Evolutionary conservation across 2,888 invertebrate species (phyloP), one percentile per base, ranked within the genome.

Genomic region (Drosophila atroscutellata): DNA sequence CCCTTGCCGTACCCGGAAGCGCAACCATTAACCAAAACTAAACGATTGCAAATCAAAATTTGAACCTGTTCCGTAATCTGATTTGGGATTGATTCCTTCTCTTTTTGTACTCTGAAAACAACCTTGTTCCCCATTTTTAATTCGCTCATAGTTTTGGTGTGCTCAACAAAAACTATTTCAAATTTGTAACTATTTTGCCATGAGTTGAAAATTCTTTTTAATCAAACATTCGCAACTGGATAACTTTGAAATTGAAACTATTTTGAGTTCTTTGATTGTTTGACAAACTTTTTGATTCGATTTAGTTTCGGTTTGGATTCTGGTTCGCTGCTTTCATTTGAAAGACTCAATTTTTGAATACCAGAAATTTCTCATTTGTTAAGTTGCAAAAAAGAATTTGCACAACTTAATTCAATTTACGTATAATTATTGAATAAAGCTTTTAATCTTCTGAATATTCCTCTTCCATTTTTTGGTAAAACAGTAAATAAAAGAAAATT

Each of bases 401-500:
- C 20, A 20, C 20, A 42, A 42, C 20, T n/a, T n/a, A n/a, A n/a
- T n/a, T n/a, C n/a, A n/a, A n/a, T n/a, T n/a, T n/a, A n/a, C n/a
- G n/a, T n/a, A n/a, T n/a, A n/a, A n/a, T n/a, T n/a, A n/a, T 45
- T 24, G 7, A 20, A 15, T 15, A 2, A 24, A 15, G 15, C 24
- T 45, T 24, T 24, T 2, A 8, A 45, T 24, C 15, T 4, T 24
- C 4, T 45, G 15, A 24, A 15, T 37, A 37, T 49, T 26, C 55
- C 13, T 7, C 45, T 26, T 32, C 9, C 4, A 4, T 24, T 47
- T 47, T 45, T 20, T 18, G 2, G 8, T 1, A 54, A 54, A 66
- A 28, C 34, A 32, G 45, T 42, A 50, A 60, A 63, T 11, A 67
- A 59, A 62, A 42, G 54, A 49, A 81, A 76, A 86, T 66, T 65